Percentiles rank a stretch among this genome's conserved stretches.
Evolutionary conservation across 2,113 vertebrate genomes (phyloP).

Genomic region (Trematomus loennbergii): DNA sequence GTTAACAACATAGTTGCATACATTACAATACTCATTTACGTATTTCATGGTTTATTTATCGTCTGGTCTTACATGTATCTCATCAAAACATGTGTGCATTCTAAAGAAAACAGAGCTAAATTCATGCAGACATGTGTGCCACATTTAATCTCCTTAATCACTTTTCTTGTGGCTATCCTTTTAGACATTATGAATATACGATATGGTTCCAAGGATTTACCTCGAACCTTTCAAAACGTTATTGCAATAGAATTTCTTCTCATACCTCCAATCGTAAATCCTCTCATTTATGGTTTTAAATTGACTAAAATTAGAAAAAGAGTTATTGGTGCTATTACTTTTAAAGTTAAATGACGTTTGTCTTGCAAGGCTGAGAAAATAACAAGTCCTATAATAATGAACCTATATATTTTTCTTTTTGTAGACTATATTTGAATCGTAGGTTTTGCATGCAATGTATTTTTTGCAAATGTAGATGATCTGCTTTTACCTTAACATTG

Average conservation of each 20-base stretch:
- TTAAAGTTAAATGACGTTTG: not conserved
- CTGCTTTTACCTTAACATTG: not conserved
- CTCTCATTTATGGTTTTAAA: slow-evolving; percentile 71
- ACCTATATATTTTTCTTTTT: not conserved
- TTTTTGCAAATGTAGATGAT: not conserved
- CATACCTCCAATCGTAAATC: slow-evolving; percentile 69
- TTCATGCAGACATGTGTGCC: slow-evolving; percentile 72
- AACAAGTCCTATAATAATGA: not conserved
- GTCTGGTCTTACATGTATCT: slow-evolving; percentile 63
- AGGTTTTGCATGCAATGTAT: not conserved
- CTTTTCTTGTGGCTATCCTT: slow-evolving; percentile 12
- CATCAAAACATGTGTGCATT: slow-evolving; percentile 46
- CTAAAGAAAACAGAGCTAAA: slow-evolving; percentile 53
- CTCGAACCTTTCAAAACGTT: slow-evolving; percentile 41
- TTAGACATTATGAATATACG: slow-evolving; percentile 35
- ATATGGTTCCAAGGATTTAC: slow-evolving; percentile 16
- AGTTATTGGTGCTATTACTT: not conserved
- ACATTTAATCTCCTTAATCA: slow-evolving; percentile 55
- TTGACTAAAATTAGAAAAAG: slow-evolving; percentile 43
- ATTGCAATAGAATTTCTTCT: slow-evolving; percentile 59
- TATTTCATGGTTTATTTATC: slow-evolving; percentile 42
- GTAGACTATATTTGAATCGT: not conserved
- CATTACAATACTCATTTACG: slow-evolving; percentile 29
- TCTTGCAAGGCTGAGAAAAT: not conserved
- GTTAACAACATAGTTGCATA: slow-evolving; percentile 16